Percentiles rank a stretch among this genome's conserved stretches.
These are phyloP conservation scores for Trichonephila clavata DNA, from an alignment of 1,140 invertebrate genomes.

Conservation along the genomic window DNA sequence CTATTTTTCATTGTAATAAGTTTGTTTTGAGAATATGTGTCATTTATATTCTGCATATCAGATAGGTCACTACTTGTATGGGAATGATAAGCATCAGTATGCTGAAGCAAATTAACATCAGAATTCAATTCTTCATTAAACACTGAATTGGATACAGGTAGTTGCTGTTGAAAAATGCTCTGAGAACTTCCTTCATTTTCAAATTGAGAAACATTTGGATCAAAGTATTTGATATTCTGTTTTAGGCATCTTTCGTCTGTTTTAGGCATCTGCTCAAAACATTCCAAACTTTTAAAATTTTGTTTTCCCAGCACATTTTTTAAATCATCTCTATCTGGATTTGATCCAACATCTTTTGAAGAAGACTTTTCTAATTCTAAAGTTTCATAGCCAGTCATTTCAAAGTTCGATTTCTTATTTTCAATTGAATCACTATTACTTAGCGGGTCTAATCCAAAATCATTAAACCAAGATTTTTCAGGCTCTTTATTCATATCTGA, in stretches of 20 bases:
- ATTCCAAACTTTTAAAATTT: not conserved
- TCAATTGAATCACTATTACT: not conserved
- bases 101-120: not conserved
- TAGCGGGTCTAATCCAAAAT: not conserved
- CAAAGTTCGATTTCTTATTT: not conserved
- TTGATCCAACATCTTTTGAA: not conserved
- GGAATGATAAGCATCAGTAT: slow-evolving; percentile 2
- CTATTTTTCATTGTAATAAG: no score
- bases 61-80: not conserved
- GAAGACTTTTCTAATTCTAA: not conserved
- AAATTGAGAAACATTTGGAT: not conserved
- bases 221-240: not conserved
- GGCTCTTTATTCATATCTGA: not conserved
- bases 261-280: not conserved
- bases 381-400: not conserved
- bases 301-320: not conserved
- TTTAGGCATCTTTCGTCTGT: not conserved
- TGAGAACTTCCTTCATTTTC: not conserved
- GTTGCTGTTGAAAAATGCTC: not conserved
- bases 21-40: no score
- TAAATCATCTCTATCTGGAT: not conserved
- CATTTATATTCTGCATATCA: not conserved
- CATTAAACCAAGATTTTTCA: not conserved
- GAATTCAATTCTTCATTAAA: not conserved
- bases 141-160: not conserved